These are phyloP conservation scores for Merodon equestris DNA, from an alignment of 2,888 invertebrate genomes.

Conservation along the genomic window DNA sequence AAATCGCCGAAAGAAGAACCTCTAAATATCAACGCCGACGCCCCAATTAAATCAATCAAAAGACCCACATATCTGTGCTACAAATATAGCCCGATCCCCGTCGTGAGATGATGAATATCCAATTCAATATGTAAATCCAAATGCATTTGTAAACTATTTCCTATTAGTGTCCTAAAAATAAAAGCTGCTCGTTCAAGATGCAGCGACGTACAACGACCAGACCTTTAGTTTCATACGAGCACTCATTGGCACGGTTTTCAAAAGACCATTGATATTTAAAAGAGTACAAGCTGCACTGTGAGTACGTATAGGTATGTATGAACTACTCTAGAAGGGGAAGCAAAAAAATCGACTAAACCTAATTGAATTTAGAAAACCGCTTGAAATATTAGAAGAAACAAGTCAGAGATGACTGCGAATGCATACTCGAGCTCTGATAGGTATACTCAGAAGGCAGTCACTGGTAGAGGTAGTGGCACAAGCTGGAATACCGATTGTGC, in stretches of 20 bases:
- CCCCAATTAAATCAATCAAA: slow-evolving; percentile 62
- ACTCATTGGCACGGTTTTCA: slow-evolving; percentile 55
- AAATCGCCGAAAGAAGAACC: not conserved
- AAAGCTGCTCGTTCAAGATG: slow-evolving; percentile 21
- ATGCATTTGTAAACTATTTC: slow-evolving; percentile 67
- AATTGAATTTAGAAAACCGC: slow-evolving; percentile 67
- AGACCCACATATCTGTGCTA: slow-evolving; percentile 8
- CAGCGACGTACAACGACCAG: slow-evolving; percentile 18
- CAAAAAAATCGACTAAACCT: slow-evolving; percentile 53
- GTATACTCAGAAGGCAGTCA: too few relatives aligned
- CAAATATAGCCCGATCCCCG: slow-evolving; percentile 18
- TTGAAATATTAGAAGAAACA: slow-evolving; percentile 56
- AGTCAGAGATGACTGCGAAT: not conserved
- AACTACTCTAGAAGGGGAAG: slow-evolving; percentile 42
- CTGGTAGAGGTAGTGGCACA: slow-evolving; percentile 20
- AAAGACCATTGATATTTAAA: slow-evolving; percentile 64
- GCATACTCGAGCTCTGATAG: not conserved
- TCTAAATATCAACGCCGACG: slow-evolving; percentile 41
- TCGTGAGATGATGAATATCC: slow-evolving; percentile 50
- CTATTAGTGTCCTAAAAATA: slow-evolving; percentile 64
- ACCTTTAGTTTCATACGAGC: slow-evolving; percentile 33
- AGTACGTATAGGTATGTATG: too few relatives aligned
- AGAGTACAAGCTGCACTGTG: slow-evolving; percentile 32
- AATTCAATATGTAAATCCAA: slow-evolving; percentile 60
- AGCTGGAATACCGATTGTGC: slow-evolving; percentile 30